Evolutionary conservation across 1,140 invertebrate species (phyloP).

Genomic region (Potamilus streckersoni): DNA sequence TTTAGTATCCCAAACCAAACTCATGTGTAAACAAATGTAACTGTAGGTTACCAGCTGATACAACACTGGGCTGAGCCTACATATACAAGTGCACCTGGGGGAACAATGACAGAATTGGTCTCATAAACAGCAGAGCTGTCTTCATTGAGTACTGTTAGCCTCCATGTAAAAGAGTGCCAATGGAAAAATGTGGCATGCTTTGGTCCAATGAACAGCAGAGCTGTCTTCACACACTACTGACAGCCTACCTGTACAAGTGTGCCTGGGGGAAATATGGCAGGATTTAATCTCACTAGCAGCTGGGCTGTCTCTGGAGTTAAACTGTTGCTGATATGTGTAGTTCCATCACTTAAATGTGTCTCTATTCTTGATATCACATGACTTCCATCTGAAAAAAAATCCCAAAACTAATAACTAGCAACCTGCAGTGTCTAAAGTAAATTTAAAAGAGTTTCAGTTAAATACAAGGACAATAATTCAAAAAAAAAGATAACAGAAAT

Average conservation of each 20-base stretch:
- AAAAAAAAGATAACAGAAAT: neutral
- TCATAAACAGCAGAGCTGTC: no score
- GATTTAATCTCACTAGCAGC: conserved; percentile 60
- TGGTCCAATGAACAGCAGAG: no score
- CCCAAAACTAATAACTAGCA: neutral
- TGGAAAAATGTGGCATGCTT: conserved; percentile 8
- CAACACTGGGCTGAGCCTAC: no score
- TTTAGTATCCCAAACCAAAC: no score
- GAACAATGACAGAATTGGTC: no score
- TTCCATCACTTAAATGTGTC: conserved; percentile 65
- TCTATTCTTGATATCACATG: conserved; percentile 66
- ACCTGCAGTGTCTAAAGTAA: neutral
- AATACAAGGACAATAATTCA: neutral
- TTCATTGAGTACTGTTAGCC: no score
- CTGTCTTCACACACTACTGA: no score
- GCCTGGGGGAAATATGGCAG: conserved; percentile 58
- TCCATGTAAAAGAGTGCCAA: no score
- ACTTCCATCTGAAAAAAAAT: conserved; percentile 55
- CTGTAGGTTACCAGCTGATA: conserved; percentile 8
- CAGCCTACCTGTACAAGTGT: conserved; percentile 51
- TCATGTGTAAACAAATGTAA: no score
- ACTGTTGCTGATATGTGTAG: conserved; percentile 59
- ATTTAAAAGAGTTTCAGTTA: neutral
- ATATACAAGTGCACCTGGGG: no score
- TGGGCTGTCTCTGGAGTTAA: conserved; percentile 64